Conservation (phyloP, 1,140 invertebrate species). For the Pectinophora gossypiella region DNA sequence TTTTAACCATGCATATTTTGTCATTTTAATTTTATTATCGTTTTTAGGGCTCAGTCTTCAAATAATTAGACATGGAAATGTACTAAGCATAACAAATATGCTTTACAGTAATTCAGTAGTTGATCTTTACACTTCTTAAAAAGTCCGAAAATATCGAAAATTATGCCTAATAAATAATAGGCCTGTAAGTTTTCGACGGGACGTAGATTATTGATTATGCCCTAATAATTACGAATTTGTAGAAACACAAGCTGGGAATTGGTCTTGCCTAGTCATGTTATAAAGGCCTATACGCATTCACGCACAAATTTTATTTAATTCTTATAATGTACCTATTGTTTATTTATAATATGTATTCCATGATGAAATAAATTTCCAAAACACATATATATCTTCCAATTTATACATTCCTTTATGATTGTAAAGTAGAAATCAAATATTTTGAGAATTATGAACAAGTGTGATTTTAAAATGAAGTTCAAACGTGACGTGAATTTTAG, state of each 20-base stretch:
- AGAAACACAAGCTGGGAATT: too few relatives aligned
- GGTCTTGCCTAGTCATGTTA: conserved; percentile 69
- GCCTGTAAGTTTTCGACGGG: too few relatives aligned
- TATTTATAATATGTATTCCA: neutral
- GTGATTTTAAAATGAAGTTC: conserved; percentile 63
- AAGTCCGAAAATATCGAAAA: too few relatives aligned
- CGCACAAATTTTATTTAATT: conserved; percentile 50
- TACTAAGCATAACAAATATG: too few relatives aligned
- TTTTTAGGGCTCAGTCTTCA: too few relatives aligned
- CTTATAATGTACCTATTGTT: conserved; percentile 19
- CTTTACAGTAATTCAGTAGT: too few relatives aligned
- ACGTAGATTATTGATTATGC: too few relatives aligned
- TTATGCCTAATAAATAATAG: too few relatives aligned
- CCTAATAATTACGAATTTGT: too few relatives aligned
- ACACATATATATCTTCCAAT: conserved; percentile 46
- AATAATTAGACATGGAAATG: too few relatives aligned
- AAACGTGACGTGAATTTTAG: conserved; percentile 46
- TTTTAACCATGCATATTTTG: conserved; percentile 7
- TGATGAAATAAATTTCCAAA: conserved; percentile 10
- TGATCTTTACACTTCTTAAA: too few relatives aligned
- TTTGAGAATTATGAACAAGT: conserved; percentile 29
- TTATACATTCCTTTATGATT: conserved; percentile 62
- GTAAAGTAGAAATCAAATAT: conserved; percentile 29
- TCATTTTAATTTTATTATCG: too few relatives aligned
- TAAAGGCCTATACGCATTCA: conserved; percentile 54